These are phyloP conservation scores for Thaleichthys pacificus DNA, from an alignment of 2,797 vertebrate genomes.

Conservation along the genomic window DNA sequence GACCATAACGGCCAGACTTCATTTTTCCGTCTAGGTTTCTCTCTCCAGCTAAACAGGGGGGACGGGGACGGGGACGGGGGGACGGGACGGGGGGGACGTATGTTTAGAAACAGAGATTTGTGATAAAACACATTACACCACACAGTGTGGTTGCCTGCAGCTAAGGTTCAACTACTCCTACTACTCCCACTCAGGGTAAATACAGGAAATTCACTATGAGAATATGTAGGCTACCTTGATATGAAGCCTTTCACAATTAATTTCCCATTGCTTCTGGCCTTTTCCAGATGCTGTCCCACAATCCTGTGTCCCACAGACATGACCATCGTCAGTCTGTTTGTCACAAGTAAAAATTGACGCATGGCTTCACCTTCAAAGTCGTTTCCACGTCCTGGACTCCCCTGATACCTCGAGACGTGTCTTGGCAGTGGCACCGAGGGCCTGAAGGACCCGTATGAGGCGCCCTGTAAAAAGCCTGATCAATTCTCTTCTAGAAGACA, in stretches of 20 bases:
- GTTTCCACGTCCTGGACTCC: not conserved
- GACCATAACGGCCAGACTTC: slow-evolving; percentile 22
- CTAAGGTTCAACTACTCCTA: not conserved
- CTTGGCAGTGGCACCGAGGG: slow-evolving; percentile 10
- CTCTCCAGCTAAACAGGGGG: not conserved
- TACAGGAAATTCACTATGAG: not conserved
- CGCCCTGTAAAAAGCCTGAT: slow-evolving; percentile 53
- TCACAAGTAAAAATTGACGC: no score
- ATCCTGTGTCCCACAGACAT: no score
- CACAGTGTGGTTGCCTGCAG: not conserved
- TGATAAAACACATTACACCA: not conserved
- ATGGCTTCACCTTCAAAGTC: slow-evolving; percentile 1
- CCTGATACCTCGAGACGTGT: not conserved
- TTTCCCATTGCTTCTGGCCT: no score
- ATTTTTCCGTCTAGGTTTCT: slow-evolving; percentile 1
- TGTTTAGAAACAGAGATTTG: not conserved
- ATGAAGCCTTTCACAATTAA: no score
- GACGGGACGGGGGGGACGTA: no score
- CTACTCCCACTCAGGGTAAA: not conserved
- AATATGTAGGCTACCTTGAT: no score
- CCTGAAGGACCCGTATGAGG: slow-evolving; percentile 11
- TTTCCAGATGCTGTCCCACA: no score
- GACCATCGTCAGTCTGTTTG: no score
- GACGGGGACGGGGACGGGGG: no score
- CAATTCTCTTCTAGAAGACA: slow-evolving; percentile 47